phyloP scores from a whole-genome alignment of 2,888 invertebrate species.

The Polydrusus cervinus region DNA sequence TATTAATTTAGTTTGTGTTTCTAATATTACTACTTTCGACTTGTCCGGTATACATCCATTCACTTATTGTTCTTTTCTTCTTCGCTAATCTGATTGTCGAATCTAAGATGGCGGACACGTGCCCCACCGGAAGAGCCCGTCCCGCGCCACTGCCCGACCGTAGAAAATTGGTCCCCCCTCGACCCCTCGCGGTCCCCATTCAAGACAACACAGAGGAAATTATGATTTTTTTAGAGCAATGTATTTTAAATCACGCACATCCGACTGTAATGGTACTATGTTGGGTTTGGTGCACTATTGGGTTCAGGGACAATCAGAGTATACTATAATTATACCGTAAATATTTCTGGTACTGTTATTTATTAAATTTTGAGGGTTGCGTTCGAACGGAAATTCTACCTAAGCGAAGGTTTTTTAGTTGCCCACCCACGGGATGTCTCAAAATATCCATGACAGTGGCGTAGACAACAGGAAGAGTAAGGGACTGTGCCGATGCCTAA shows the following conservation, averaged over 20 bases:
- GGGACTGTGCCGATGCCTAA: no score
- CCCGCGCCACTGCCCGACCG: conserved; percentile 53
- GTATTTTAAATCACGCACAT: conserved; percentile 56
- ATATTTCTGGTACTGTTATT: not conserved
- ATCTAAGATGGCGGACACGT: conserved; percentile 57
- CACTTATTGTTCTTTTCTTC: conserved; percentile 34
- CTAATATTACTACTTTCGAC: not conserved
- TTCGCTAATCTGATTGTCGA: conserved; percentile 44
- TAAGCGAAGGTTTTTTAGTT: no score
- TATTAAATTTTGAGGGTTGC: no score
- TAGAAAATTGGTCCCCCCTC: conserved; percentile 52
- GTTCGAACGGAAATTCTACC: no score
- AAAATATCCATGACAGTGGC: no score
- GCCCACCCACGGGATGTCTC: no score
- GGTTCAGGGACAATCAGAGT: conserved; percentile 35
- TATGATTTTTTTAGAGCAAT: conserved; percentile 54
- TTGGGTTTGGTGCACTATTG: conserved; percentile 49
- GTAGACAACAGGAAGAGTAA: no score
- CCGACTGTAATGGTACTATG: conserved; percentile 43
- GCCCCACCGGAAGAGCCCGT: conserved; percentile 54
- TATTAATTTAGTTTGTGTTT: no score
- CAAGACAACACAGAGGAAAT: conserved; percentile 53
- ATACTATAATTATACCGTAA: not conserved
- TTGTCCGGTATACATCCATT: conserved; percentile 20
- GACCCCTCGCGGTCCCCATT: conserved; percentile 43